Evolutionary conservation across 2,797 vertebrate genomes (phyloP), one percentile per base, ranked within the genome.

Genomic region (Ciconia nigra): DNA sequence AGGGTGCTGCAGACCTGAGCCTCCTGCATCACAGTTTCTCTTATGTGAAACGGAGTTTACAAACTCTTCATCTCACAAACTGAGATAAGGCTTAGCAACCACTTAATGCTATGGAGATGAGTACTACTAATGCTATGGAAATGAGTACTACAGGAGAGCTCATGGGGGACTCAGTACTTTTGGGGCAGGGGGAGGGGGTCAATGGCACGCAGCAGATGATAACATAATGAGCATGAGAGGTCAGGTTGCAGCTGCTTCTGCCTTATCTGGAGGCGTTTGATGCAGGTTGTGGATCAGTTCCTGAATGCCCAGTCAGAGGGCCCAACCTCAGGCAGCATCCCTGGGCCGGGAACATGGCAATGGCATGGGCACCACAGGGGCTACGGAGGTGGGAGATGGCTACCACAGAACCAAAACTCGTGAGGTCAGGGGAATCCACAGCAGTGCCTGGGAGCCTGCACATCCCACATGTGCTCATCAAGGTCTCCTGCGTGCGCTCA

Each of bases 341-440:
- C 31, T n/a, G 19, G 29, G 6, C 15, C 3, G 1, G 59, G 29
- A 62, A 67, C 1, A 1, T 5, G 42, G 17, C 9, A 1, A 15
- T 37, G 39, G 25, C 29, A 31, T 6, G 20, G 26, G 29, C 57
- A 49, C 57, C 24, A 16, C 52, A 57, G 39, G 13, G 31, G 12
- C 21, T 51, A 5, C 10, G 46, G 54, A 31, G 9, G 35, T 42
- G 49, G 58, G 54, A 63, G 22, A 46, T 11, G 26, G 35, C 13
- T 54, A 25, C 37, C 29, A 15, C 29, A 74, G 55, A 78, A 16
- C 9, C 39, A 49, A 55, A 66, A 39, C 4, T 54, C 3, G 0
- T 25, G 83, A 58, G 42, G 7, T 15, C 46, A 12, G 44, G 25
- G 44, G 21, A 52, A 35, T 12, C 46, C 5, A 62, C 14, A 35